phyloP scores from a whole-genome alignment of 2,797 vertebrate genomes.

The Champsocephalus gunnari region DNA sequence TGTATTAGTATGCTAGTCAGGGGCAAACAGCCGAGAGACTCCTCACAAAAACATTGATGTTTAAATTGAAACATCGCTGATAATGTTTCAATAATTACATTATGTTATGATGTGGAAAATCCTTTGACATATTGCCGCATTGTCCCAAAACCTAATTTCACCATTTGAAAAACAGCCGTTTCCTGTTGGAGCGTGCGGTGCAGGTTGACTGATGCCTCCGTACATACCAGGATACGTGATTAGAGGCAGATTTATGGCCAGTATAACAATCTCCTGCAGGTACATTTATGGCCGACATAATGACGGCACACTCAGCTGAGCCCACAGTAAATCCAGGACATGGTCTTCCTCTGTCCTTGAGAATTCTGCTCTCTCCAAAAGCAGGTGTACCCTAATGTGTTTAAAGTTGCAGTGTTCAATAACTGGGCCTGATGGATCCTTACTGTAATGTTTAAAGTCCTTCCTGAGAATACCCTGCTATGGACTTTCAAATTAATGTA shows the following conservation, averaged over 20 bases:
- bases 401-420: conserved; percentile 16
- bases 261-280: conserved; percentile 55
- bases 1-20: conserved; percentile 62
- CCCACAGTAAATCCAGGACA: conserved; percentile 62
- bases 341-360: conserved; percentile 70
- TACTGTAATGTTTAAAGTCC: not conserved
- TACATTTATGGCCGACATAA: conserved; percentile 69
- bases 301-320: conserved; percentile 51
- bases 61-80: conserved; percentile 62
- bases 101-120: conserved; percentile 38
- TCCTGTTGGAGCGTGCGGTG: conserved; percentile 33
- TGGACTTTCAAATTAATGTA: too few relatives aligned
- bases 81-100: conserved; percentile 66
- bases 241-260: conserved; percentile 72
- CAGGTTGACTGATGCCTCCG: conserved; percentile 58
- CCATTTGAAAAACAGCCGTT: conserved; percentile 57
- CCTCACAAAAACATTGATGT: conserved; percentile 34
- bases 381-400: conserved; percentile 35
- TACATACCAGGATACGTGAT: conserved; percentile 56
- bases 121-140: conserved; percentile 35
- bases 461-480: not conserved
- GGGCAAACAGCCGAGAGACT: conserved; percentile 22
- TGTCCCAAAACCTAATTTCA: conserved; percentile 61
- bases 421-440: conserved; percentile 10
- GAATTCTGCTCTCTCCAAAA: conserved; percentile 35